phyloP scores from a whole-genome alignment of 2,888 invertebrate species.

The Acronicta psi region DNA sequence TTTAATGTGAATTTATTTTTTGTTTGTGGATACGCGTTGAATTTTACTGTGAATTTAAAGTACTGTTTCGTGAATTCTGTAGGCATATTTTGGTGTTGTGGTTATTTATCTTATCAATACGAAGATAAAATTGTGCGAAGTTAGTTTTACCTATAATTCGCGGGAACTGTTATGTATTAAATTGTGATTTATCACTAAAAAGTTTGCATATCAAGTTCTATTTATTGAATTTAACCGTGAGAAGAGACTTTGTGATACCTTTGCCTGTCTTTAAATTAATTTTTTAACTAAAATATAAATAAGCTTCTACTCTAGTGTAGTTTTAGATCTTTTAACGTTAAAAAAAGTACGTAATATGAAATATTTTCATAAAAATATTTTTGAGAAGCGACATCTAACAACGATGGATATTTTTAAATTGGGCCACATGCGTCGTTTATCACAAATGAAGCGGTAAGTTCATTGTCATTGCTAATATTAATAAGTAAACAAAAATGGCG shows the following conservation, averaged over 20 bases:
- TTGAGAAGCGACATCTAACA: background rate
- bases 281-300: too few relatives aligned
- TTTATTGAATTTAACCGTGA: too few relatives aligned
- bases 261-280: too few relatives aligned
- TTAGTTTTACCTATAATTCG: constrained; percentile 6
- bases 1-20: background rate
- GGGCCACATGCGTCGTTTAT: background rate
- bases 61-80: background rate
- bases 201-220: too few relatives aligned
- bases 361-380: background rate
- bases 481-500: background rate
- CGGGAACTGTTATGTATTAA: constrained; percentile 8
- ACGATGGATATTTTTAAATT: constrained; percentile 19
- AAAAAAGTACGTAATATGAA: background rate
- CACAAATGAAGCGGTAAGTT: constrained; percentile 28
- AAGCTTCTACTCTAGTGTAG: too few relatives aligned
- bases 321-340: too few relatives aligned
- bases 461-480: background rate
- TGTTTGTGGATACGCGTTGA: background rate
- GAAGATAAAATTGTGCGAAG: background rate
- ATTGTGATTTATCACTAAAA: background rate
- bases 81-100: constrained; percentile 16
- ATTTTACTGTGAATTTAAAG: background rate
- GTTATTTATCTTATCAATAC: constrained; percentile 40
- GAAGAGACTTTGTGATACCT: too few relatives aligned